Percentiles rank a stretch among this genome's conserved stretches.
These are phyloP conservation scores for Drymonia ruficornis DNA, from an alignment of 2,888 invertebrate genomes.

Conservation along the genomic window DNA sequence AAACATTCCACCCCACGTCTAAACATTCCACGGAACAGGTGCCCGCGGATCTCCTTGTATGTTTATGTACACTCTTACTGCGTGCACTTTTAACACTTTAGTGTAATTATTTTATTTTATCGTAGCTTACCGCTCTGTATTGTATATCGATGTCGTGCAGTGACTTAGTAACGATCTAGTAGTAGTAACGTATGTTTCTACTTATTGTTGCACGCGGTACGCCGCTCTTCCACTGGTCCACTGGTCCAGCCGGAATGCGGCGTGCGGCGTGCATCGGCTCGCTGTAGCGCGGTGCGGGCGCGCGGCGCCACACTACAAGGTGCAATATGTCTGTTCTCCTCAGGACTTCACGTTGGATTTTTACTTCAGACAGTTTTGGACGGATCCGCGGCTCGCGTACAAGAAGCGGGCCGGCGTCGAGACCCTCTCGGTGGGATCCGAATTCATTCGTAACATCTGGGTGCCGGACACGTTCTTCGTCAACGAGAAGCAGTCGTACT, in stretches of 20 bases:
- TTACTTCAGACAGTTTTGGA: conserved; percentile 99
- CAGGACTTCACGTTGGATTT: conserved; percentile 98
- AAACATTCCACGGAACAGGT: background rate
- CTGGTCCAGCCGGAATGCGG: conserved; percentile 11
- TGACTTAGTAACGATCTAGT: conserved; percentile 32
- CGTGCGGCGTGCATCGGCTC: conserved; percentile 14
- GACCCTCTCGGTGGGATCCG: conserved; percentile 94
- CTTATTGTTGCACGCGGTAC: conserved; percentile 16
- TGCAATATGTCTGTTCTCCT: conserved; percentile 30
- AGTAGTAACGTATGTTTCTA: no score
- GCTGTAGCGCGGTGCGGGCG: conserved; percentile 5
- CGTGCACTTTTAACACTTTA: conserved; percentile 38
- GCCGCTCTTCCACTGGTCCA: conserved; percentile 7
- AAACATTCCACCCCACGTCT: no score
- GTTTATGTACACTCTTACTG: conserved; percentile 13
- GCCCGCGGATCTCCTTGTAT: background rate
- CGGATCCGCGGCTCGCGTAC: conserved; percentile 96
- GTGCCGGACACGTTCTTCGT: conserved; percentile 99
- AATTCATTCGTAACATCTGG: conserved; percentile 98
- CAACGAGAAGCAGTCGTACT: conserved; percentile 99
- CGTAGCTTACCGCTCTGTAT: conserved; percentile 42
- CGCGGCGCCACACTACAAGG: conserved; percentile 16
- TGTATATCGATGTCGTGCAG: conserved; percentile 44
- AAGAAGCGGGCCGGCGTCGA: conserved; percentile 93
- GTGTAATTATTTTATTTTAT: conserved; percentile 7